These are phyloP conservation scores for Gallinago undulata DNA, from an alignment of 2,113 vertebrate species.

Conservation along the genomic window DNA sequence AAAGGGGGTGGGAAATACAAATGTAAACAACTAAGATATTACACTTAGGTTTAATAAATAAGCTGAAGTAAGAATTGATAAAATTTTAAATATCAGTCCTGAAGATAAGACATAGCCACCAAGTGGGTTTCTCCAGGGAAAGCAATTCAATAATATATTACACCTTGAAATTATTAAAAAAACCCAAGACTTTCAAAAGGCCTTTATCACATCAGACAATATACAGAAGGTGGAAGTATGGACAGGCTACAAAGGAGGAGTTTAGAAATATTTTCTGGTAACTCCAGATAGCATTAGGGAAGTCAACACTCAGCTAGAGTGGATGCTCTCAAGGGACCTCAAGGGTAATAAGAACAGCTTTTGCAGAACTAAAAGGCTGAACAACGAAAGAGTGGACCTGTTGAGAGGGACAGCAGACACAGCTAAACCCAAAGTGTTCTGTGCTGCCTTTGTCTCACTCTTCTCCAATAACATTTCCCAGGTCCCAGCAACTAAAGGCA, in stretches of 20 bases:
- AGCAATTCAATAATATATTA: background rate
- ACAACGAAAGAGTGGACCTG: background rate
- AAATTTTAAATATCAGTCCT: background rate
- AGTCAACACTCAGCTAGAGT: background rate
- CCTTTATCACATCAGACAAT: background rate
- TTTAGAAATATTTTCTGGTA: background rate
- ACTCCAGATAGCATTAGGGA: background rate
- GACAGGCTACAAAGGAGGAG: background rate
- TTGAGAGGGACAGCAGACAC: background rate
- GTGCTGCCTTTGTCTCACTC: background rate
- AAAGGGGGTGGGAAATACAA: rapidly evolving
- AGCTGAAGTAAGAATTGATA: background rate
- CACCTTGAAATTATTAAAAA: background rate
- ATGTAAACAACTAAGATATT: background rate
- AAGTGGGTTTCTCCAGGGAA: background rate
- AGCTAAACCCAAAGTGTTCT: background rate
- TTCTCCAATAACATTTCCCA: background rate
- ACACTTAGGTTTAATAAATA: background rate
- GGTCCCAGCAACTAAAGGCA: background rate
- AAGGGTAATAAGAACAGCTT: background rate
- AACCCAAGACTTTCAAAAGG: background rate
- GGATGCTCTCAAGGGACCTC: background rate
- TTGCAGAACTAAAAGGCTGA: background rate
- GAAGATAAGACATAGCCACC: background rate
- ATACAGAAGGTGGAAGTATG: background rate